Conservation (phyloP, 2,797 vertebrate species). For the Sebastes itinus region DNA sequence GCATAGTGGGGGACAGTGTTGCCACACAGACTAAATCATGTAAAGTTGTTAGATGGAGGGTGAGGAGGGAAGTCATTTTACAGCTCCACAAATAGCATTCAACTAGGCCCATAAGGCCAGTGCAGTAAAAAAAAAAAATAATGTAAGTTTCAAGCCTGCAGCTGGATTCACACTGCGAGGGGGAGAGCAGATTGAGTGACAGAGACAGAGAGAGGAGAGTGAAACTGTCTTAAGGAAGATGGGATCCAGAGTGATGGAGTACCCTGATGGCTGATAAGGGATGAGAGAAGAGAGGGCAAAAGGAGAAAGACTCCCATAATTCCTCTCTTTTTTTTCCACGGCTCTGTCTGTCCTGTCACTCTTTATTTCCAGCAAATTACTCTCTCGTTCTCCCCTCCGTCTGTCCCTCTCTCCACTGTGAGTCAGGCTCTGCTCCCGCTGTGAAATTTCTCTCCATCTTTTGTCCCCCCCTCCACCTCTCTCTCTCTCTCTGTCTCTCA, state of each 20-base stretch:
- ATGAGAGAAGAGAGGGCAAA: slow-evolving; percentile 54
- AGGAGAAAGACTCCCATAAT: slow-evolving; percentile 62
- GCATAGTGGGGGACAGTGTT: too few species aligned
- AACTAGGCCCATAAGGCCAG: slow-evolving; percentile 21
- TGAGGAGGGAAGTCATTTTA: slow-evolving; percentile 14
- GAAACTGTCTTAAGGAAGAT: slow-evolving; percentile 64
- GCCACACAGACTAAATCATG: slow-evolving; percentile 22
- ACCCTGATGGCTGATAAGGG: slow-evolving; percentile 65
- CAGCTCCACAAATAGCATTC: slow-evolving; percentile 21
- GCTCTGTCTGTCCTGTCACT: slow-evolving; percentile 53
- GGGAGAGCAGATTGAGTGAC: slow-evolving; percentile 49
- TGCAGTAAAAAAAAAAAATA: slow-evolving; percentile 11
- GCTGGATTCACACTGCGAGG: slow-evolving; percentile 24
- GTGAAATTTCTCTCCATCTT: slow-evolving; percentile 23
- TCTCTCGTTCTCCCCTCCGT: not conserved
- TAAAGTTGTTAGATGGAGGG: not conserved
- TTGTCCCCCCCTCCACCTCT: not conserved
- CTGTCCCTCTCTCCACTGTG: slow-evolving; percentile 30
- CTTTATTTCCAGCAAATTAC: slow-evolving; percentile 66
- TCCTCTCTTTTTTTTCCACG: slow-evolving; percentile 36
- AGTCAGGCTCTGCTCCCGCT: slow-evolving; percentile 5
- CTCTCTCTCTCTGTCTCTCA: not conserved
- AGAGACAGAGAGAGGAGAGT: slow-evolving; percentile 50
- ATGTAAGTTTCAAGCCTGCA: slow-evolving; percentile 34
- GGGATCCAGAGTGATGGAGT: slow-evolving; percentile 67